A percentile compares a stretch with the other conserved stretches of the same genome.
phyloP scores from a whole-genome alignment of 2,888 invertebrate genomes.

The Rhyacophila evoluta region DNA sequence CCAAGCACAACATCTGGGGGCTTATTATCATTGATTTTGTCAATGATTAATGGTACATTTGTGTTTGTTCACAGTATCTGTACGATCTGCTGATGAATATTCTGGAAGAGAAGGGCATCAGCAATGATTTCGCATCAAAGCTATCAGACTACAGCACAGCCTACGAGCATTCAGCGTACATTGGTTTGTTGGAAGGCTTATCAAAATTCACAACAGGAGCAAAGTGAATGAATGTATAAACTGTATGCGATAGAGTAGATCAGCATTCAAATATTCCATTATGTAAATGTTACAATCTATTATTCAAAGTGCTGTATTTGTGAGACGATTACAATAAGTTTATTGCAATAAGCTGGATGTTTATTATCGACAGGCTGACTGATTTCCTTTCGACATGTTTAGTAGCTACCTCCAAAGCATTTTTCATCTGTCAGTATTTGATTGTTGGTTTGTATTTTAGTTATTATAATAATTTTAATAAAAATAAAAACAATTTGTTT shows the following conservation, averaged over 20 bases:
- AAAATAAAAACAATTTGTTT: not conserved
- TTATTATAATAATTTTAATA: not conserved
- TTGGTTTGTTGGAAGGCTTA: slow-evolving; percentile 86
- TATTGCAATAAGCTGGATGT: not conserved
- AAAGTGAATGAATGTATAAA: slow-evolving; percentile 54
- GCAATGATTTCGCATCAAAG: slow-evolving; percentile 92
- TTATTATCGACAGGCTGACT: not conserved
- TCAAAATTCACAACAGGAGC: slow-evolving; percentile 85
- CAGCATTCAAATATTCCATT: slow-evolving; percentile 32
- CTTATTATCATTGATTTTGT: too few species aligned
- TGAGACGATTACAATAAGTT: not conserved
- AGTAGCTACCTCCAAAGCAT: not conserved
- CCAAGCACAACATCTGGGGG: too few species aligned
- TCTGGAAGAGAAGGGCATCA: slow-evolving; percentile 95
- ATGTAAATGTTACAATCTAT: not conserved
- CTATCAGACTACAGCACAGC: slow-evolving; percentile 89
- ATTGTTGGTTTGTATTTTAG: slow-evolving; percentile 10
- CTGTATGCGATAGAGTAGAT: not conserved
- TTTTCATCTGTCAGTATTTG: not conserved
- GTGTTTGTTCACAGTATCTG: slow-evolving; percentile 76
- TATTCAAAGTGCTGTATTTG: not conserved
- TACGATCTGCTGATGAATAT: slow-evolving; percentile 96
- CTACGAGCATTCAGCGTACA: slow-evolving; percentile 94
- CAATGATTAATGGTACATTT: not conserved
- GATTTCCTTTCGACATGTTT: not conserved